phyloP scores from a whole-genome alignment of 2,797 vertebrate species.

The Novumbra hubbsi region DNA sequence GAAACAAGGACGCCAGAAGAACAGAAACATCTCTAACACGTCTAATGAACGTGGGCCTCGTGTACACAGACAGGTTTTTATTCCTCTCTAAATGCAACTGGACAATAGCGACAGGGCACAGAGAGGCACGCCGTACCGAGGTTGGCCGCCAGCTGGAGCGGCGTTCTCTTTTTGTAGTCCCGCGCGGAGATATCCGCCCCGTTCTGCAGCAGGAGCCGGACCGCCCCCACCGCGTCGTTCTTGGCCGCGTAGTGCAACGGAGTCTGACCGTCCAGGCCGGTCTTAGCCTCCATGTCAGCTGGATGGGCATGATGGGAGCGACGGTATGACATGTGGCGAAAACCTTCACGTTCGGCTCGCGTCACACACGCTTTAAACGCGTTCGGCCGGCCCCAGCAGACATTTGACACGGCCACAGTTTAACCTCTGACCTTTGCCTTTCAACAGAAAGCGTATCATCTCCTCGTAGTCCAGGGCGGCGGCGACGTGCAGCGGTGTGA shows the following conservation, averaged over 20 bases:
- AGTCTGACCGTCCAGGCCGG: slow-evolving; percentile 57
- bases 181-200: slow-evolving; percentile 54
- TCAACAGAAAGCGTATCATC: slow-evolving; percentile 67
- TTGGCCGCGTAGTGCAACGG: slow-evolving; percentile 71
- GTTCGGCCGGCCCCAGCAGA: background rate
- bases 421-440: slow-evolving; percentile 47
- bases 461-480: slow-evolving; percentile 66
- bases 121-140: slow-evolving; percentile 48
- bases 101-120: background rate
- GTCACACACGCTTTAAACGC: no score
- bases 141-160: slow-evolving; percentile 68
- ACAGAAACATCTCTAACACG: background rate
- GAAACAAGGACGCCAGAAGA: background rate
- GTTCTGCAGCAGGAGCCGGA: slow-evolving; percentile 52
- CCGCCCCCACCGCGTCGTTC: slow-evolving; percentile 53
- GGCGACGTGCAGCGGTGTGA: slow-evolving; percentile 68
- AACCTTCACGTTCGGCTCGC: no score
- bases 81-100: background rate
- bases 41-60: background rate
- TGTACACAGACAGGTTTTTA: background rate
- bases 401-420: slow-evolving; percentile 23
- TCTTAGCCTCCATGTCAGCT: slow-evolving; percentile 60
- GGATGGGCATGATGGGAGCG: background rate
- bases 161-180: slow-evolving; percentile 66
- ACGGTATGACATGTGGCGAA: background rate